phyloP scores from a whole-genome alignment of 2,113 vertebrate genomes.

The Ammodytes marinus region DNA sequence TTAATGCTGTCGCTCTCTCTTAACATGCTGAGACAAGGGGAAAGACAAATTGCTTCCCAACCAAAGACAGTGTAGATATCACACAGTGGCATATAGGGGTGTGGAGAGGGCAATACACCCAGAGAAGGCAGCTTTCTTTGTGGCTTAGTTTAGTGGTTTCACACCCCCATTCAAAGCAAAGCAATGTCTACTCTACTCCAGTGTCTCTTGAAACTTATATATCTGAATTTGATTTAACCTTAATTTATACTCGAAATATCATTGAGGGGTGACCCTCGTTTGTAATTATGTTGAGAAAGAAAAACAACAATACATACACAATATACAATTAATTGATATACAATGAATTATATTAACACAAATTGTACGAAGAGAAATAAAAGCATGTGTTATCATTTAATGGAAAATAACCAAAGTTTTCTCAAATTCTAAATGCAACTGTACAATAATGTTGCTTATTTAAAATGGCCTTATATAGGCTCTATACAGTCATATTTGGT shows the following conservation, averaged over 20 bases:
- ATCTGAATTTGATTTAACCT: too few species aligned
- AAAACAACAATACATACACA: too few species aligned
- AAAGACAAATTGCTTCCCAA: conserved; percentile 18
- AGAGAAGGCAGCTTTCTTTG: neutral
- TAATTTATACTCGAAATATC: too few species aligned
- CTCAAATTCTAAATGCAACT: neutral
- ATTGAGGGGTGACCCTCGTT: too few species aligned
- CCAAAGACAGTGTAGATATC: neutral
- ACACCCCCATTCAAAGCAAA: neutral
- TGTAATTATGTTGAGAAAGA: too few species aligned
- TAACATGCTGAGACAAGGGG: conserved; percentile 32
- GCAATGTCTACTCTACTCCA: neutral
- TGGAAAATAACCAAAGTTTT: neutral
- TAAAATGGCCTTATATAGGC: neutral
- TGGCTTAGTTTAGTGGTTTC: neutral
- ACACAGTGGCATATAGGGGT: neutral
- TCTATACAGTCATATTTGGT: neutral
- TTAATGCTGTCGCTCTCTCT: conserved; percentile 42
- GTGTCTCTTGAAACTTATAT: neutral
- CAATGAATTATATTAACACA: too few species aligned
- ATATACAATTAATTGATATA: too few species aligned
- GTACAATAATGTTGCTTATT: neutral
- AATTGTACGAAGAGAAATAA: too few species aligned
- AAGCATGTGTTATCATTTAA: neutral
- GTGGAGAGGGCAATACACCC: neutral